Evolutionary conservation across 2,888 invertebrate species (phyloP).

Genomic region (Phalangium opilio): DNA sequence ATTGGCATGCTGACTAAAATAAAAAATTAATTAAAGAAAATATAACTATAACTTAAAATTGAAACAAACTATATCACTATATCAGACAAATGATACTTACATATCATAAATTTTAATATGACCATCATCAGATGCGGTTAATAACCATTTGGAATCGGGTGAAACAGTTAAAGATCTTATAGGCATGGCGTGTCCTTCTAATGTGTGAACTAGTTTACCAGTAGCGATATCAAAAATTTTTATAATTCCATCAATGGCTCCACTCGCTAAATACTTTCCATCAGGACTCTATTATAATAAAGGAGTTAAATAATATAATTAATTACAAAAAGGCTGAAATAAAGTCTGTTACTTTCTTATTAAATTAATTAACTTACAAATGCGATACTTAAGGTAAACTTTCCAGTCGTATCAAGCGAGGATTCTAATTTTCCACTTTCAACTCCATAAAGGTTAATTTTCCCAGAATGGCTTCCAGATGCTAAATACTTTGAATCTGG

Average conservation of each 20-base stretch:
- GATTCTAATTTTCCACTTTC: slow-evolving; percentile 80
- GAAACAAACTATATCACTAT: no score
- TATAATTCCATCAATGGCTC: slow-evolving; percentile 91
- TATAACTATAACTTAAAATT: no score
- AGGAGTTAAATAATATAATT: no score
- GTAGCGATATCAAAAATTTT: slow-evolving; percentile 86
- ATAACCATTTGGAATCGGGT: slow-evolving; percentile 78
- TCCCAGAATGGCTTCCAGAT: slow-evolving; percentile 84
- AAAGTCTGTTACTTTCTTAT: neutral
- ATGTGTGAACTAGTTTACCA: slow-evolving; percentile 76
- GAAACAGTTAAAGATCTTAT: slow-evolving; percentile 88
- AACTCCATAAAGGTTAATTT: slow-evolving; percentile 77
- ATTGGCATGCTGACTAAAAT: slow-evolving; percentile 64
- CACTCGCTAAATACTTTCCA: slow-evolving; percentile 85
- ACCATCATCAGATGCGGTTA: slow-evolving; percentile 93
- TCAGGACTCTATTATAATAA: slow-evolving; percentile 84
- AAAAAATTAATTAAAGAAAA: no score
- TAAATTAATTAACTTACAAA: slow-evolving; percentile 51
- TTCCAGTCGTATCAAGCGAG: slow-evolving; percentile 82
- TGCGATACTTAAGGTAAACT: slow-evolving; percentile 86
- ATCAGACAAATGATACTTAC: no score
- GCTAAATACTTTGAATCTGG: slow-evolving; percentile 85
- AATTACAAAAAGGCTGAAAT: no score
- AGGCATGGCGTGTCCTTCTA: slow-evolving; percentile 94
- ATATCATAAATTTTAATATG: slow-evolving; percentile 96